Conservation (phyloP, 2,113 vertebrate species). For the Struthidea cinerea region DNA sequence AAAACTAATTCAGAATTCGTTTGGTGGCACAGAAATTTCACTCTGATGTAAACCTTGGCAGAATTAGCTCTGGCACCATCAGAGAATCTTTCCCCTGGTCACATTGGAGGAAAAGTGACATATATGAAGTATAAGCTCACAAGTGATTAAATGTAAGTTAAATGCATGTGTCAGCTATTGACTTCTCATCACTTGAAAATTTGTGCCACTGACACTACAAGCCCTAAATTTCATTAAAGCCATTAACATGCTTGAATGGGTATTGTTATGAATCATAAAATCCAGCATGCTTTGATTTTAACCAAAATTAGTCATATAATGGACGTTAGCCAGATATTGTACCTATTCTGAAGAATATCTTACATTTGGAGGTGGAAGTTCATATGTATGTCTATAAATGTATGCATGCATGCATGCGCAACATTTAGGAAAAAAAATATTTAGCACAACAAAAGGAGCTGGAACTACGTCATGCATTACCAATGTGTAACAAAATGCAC, state of each 20-base stretch:
- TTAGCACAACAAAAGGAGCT: not conserved
- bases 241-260: not conserved
- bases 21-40: not conserved
- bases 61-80: not conserved
- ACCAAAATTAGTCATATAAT: not conserved
- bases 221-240: not conserved
- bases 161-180: not conserved
- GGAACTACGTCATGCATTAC: not conserved
- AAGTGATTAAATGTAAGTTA: not conserved
- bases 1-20: not conserved
- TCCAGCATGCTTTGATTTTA: not conserved
- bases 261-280: not conserved
- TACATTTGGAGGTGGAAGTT: not conserved
- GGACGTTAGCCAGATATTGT: not conserved
- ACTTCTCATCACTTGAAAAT: not conserved
- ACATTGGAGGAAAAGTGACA: not conserved
- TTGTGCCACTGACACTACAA: not conserved
- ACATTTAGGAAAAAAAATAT: not conserved
- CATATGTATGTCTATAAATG: not conserved
- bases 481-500: not conserved
- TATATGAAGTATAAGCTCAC: not conserved
- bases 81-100: not conserved
- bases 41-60: not conserved
- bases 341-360: not conserved
- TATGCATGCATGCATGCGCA: not conserved